phyloP scores from a whole-genome alignment of 2,113 vertebrate genomes.

The Excalfactoria chinensis region DNA sequence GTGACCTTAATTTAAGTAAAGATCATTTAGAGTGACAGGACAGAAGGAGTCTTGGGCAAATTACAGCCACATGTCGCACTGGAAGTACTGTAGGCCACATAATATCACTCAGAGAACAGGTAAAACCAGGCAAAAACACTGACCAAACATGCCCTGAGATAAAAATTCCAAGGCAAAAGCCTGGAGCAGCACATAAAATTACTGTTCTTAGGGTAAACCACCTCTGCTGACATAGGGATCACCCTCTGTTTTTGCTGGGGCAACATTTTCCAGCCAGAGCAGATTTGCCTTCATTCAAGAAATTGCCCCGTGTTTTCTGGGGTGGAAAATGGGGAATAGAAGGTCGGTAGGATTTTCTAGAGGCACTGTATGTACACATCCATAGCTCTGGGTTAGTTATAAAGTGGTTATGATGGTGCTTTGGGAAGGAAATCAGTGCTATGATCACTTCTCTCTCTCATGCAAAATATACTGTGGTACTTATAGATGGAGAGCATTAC shows the following conservation, averaged over 20 bases:
- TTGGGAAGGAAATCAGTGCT: neutral
- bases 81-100: neutral
- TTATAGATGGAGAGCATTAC: conserved; percentile 26
- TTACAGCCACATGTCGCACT: neutral
- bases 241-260: neutral
- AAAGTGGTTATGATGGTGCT: accelerated
- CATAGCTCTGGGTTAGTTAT: neutral
- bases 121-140: neutral
- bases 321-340: neutral
- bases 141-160: neutral
- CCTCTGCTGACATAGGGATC: neutral
- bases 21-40: neutral
- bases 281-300: neutral
- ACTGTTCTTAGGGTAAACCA: neutral
- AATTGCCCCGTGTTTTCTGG: neutral
- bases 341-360: neutral
- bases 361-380: neutral
- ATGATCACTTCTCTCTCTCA: neutral
- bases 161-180: neutral
- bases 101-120: neutral
- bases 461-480: neutral
- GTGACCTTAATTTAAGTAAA: neutral
- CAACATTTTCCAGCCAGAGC: neutral
- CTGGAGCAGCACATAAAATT: neutral
- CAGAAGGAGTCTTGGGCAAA: neutral